Conservation (phyloP, 2,888 invertebrate species). For the Drepanosiphum platanoidis region DNA sequence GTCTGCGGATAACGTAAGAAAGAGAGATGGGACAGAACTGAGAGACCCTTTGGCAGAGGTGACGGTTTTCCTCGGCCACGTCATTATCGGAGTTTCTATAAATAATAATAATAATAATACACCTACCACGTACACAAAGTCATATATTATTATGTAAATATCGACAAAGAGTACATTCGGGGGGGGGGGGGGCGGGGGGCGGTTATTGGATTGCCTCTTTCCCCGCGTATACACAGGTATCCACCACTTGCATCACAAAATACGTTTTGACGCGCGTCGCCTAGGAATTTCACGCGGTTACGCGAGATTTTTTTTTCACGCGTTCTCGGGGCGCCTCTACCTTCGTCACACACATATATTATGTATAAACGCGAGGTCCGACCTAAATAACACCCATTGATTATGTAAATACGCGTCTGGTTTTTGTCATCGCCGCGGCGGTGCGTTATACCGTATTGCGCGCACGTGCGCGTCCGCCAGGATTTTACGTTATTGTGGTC, state of each 20-base stretch:
- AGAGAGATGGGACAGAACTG: neutral
- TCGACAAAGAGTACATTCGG: neutral
- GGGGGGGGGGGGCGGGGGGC: too few species aligned
- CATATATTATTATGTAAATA: constrained; percentile 6
- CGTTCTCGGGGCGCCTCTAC: neutral
- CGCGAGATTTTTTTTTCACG: neutral
- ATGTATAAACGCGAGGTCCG: neutral
- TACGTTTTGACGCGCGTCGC: neutral
- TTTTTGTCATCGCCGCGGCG: neutral
- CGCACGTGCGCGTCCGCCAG: neutral
- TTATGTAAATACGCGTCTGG: neutral
- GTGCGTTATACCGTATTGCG: neutral
- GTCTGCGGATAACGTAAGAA: too few species aligned
- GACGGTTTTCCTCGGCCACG: neutral
- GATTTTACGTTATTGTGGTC: neutral
- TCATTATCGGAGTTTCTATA: constrained; percentile 2
- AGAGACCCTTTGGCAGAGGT: neutral
- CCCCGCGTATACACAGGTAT: neutral
- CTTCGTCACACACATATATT: neutral
- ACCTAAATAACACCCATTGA: neutral
- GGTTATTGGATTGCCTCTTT: neutral
- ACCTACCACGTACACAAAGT: neutral
- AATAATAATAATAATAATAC: neutral
- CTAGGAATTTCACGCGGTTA: neutral
- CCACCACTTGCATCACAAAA: neutral